Conservation (phyloP, 2,888 invertebrate species). For the Drosophila borealis region DNA sequence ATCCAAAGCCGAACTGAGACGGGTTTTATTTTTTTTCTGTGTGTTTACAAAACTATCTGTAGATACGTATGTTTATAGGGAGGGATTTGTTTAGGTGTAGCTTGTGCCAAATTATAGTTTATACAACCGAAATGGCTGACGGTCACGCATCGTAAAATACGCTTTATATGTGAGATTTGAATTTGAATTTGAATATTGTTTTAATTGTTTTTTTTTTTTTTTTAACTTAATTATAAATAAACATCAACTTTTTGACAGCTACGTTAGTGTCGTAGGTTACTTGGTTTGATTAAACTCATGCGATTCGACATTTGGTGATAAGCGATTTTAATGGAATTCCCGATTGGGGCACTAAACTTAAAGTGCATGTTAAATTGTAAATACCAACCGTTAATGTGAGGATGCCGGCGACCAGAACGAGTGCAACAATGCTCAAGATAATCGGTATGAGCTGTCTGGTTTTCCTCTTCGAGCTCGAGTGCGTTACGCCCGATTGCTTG, state of each 20-base stretch:
- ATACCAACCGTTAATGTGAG: slow-evolving; percentile 81
- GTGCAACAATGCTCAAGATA: slow-evolving; percentile 70
- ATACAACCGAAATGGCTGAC: slow-evolving; percentile 42
- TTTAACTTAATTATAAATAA: slow-evolving; percentile 23
- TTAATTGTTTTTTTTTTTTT: slow-evolving; percentile 3
- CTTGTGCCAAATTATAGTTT: slow-evolving; percentile 61
- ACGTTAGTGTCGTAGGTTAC: slow-evolving; percentile 7
- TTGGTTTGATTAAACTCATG: slow-evolving; percentile 3
- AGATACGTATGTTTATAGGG: neutral
- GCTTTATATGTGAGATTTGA: slow-evolving; percentile 49
- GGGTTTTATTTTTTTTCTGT: slow-evolving; percentile 31
- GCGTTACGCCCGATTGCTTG: slow-evolving; percentile 61
- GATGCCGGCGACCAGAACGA: slow-evolving; percentile 71
- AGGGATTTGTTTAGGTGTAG: slow-evolving; percentile 18
- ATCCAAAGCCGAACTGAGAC: slow-evolving; percentile 33
- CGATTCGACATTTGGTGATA: neutral
- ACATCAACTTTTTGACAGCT: slow-evolving; percentile 19
- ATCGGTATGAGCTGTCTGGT: slow-evolving; percentile 71
- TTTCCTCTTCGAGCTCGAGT: slow-evolving; percentile 61
- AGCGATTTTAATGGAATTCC: neutral
- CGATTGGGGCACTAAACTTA: neutral
- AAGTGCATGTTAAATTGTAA: neutral
- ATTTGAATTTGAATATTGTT: slow-evolving; percentile 22
- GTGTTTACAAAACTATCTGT: neutral
- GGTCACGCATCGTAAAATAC: slow-evolving; percentile 64